Conservation (phyloP, 2,113 vertebrate genomes). For the Todiramphus saurophagus region DNA sequence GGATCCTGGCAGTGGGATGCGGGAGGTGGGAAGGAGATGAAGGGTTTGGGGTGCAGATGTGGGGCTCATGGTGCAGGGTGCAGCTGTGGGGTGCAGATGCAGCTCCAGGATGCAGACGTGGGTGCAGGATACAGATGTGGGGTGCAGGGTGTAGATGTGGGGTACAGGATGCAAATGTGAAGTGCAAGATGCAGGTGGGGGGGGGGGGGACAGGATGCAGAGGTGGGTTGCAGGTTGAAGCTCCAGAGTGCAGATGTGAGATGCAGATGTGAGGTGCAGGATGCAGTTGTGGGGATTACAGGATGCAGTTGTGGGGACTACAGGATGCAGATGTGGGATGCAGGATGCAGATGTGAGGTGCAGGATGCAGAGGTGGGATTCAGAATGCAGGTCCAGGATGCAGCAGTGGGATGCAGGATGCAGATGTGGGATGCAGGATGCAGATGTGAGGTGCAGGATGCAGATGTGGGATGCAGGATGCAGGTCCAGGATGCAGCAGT, state of each 20-base stretch:
- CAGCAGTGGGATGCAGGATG: not conserved
- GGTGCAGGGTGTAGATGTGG: not conserved
- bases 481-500: not conserved
- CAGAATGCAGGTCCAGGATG: not conserved
- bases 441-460: fast-evolving
- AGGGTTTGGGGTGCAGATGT: not conserved
- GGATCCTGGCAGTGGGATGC: fast-evolving
- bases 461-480: not conserved
- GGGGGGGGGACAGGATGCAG: not conserved
- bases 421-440: not conserved
- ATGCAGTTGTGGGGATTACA: not conserved
- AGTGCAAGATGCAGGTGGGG: fast-evolving
- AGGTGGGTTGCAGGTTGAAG: not conserved
- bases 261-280: not conserved
- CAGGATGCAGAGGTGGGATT: too few species aligned
- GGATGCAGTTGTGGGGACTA: fast-evolving
- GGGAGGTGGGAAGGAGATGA: not conserved
- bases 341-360: not conserved
- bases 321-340: not conserved
- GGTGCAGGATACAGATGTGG: not conserved
- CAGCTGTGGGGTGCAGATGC: fast-evolving
- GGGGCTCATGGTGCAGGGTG: not conserved
- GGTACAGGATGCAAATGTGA: too few species aligned
- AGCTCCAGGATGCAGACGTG: not conserved
- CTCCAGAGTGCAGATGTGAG: not conserved